Evolutionary conservation across 2,113 vertebrate genomes (phyloP).

Genomic region (Misgurnus mizolepis): DNA sequence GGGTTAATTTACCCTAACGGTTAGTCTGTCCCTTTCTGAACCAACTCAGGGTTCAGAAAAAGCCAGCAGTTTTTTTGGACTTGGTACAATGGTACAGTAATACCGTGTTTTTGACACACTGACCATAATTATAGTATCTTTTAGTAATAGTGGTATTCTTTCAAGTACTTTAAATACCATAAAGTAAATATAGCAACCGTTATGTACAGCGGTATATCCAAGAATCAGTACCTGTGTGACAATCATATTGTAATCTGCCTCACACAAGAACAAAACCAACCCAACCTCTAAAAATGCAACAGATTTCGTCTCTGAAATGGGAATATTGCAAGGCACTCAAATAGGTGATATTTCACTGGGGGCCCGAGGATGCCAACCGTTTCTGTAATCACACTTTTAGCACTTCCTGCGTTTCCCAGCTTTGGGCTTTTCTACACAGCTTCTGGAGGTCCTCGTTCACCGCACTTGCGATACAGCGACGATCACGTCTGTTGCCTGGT

Average conservation of each 20-base stretch:
- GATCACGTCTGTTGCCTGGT: constrained; percentile 54
- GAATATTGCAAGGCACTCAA: constrained; percentile 28
- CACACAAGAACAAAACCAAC: constrained; percentile 6
- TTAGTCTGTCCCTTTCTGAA: too few species aligned
- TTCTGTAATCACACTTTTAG: constrained; percentile 28
- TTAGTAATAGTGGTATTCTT: too few species aligned
- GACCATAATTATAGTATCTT: too few species aligned
- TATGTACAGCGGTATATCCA: too few species aligned
- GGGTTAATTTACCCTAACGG: too few species aligned
- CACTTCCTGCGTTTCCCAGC: constrained; percentile 26
- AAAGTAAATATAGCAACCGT: too few species aligned
- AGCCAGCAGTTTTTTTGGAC: too few species aligned
- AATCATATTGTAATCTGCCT: not conserved
- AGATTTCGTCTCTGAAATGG: not conserved
- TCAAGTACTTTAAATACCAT: too few species aligned
- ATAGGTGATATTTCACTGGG: constrained; percentile 35
- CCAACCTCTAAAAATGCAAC: constrained; percentile 31
- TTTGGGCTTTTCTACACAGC: constrained; percentile 37
- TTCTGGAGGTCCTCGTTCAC: constrained; percentile 40
- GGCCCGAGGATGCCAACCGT: not conserved
- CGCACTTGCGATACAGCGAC: constrained; percentile 26
- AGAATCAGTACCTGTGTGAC: too few species aligned
- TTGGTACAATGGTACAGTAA: too few species aligned
- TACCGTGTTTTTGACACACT: too few species aligned
- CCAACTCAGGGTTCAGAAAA: too few species aligned